Base-by-base conservation (phyloP, 2,113 vertebrate genomes). In the Odontesthes bonariensis region DNA sequence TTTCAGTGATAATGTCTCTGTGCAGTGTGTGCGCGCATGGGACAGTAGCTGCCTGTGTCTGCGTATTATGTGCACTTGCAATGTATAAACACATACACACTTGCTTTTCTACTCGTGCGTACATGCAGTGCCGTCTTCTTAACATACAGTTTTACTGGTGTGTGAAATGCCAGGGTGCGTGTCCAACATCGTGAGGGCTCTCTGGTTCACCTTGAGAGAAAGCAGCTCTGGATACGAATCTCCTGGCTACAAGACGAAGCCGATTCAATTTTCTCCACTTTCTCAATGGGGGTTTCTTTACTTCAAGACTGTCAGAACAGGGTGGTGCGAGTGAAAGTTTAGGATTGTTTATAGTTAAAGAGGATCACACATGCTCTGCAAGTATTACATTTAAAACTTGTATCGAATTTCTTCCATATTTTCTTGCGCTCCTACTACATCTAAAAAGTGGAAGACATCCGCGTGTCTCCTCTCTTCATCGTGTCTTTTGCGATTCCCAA, bases 1-100 rank as follows among this genome's bases (percentile, higher is more conserved):
- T 80, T 54, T 79, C 65, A 73, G 66, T 75, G 82, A 75, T 19
- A 60, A 47, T 17, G 56, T 74, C 79, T 59, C 61, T 54, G 74
- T 78, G 68, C 61, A 61, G 55, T 56, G 79, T 22, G 71, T 80
- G 77, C 69, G 77, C 69, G 73, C 76, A 57, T 33, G 53, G 71
- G 78, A 81, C 86, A 79, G 79, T 84, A 92, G 92, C 91, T 91
- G 89, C 89, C 91, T 61, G 82, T 75, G 52, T 82, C 69, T 74
- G 84, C 73, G 82, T 67, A 68, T 33, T 60, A 56, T 66, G 58
- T 33, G 57, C 59, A 51, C 46, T 42, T 47, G 56, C 47, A 69
- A 60, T 58, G 22, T 42, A 54, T 70, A 59, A 32, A 63, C 12
- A 52, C 51, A 70, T 32, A 78, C 65, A 49, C 75, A 35, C 65